Evolutionary conservation across 35 echinoderm and acorn worm genomes (phyloP).

Genomic region (Apostichopus japonicus): DNA sequence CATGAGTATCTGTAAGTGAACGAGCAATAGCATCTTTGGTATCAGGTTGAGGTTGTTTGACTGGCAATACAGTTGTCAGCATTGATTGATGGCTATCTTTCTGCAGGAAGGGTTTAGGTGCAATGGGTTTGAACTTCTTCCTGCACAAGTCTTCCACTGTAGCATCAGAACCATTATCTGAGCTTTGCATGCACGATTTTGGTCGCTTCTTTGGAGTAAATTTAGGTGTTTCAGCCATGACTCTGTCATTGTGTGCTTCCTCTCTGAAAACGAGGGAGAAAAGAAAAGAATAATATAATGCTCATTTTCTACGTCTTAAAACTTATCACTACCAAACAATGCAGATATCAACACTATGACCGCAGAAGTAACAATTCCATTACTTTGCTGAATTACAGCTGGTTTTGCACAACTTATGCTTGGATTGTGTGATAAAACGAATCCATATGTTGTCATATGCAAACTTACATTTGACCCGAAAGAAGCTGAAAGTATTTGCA

Average conservation of each 20-base stretch:
- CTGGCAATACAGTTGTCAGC: conserved; percentile 74
- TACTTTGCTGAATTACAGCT: too few relatives aligned
- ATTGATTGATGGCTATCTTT: conserved; percentile 96
- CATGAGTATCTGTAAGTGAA: background rate
- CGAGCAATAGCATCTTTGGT: conserved; percentile 25
- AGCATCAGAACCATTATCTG: conserved; percentile 66
- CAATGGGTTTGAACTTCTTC: conserved; percentile 99
- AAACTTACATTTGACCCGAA: too few relatives aligned
- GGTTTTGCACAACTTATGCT: too few relatives aligned
- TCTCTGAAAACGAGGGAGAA: conserved; percentile 5
- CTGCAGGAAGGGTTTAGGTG: conserved; percentile 89
- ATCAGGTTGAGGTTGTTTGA: conserved; percentile 60
- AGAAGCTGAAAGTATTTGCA: too few relatives aligned
- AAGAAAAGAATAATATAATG: background rate
- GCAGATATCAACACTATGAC: too few relatives aligned
- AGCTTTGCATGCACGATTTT: conserved; percentile 41
- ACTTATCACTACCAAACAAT: too few relatives aligned
- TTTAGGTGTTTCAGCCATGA: conserved; percentile 58
- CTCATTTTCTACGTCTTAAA: too few relatives aligned
- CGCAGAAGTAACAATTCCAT: too few relatives aligned
- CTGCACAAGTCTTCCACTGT: conserved; percentile 86
- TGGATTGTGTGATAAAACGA: too few relatives aligned
- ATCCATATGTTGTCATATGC: too few relatives aligned
- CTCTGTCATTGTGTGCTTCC: conserved; percentile 50
- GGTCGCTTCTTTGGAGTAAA: conserved; percentile 63